Evolutionary conservation across 1,140 invertebrate species (phyloP), one percentile per base, ranked within the genome.

Genomic region (Pantala flavescens): DNA sequence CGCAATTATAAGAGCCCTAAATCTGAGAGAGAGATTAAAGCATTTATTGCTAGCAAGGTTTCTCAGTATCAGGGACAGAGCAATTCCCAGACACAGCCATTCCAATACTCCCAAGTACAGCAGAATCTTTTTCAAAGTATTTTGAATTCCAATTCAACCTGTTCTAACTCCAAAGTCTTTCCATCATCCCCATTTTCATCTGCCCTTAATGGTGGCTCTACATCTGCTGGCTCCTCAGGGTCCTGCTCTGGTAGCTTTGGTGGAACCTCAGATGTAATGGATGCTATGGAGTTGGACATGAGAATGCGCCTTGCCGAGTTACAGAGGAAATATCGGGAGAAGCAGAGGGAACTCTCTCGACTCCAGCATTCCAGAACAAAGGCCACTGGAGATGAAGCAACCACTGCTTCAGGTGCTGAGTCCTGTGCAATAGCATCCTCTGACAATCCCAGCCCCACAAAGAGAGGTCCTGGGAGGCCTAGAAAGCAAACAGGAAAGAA

Each of bases 241-340:
- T 71, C 42, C 63, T 71, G 21, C 43, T 19, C 42, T 16, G 49
- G 43, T 43, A 16, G 24, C 36, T 16, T 36, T 23, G 24, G 24
- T 71, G 42, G 36, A 71, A 75, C 36, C 24, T 23, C 80, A 23
- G 80, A 86, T 19, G 84, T 88, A 42, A 91, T 92, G 81, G 90
- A 90, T 80, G 87, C 89, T 0, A 88, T 90, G 80, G 92, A 94
- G 81, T 82, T 90, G 76, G 89, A 92, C 78, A 94, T 95, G 91
- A 85, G 91, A 28, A 87, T 90, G 81, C 85, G 88, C 63, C 80
- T 95, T 74, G 91, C 92, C 0, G 91, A 94, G 55, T 84, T 96
- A 42, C 91, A 94, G 78, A 85, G 89, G 71, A 88, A 92, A 78
- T 95, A 93, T 80, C 88, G 88, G 76, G 92, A 95, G 78, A 94